These are phyloP conservation scores for Leucania comma DNA, from an alignment of 2,888 invertebrate genomes.

Conservation along the genomic window DNA sequence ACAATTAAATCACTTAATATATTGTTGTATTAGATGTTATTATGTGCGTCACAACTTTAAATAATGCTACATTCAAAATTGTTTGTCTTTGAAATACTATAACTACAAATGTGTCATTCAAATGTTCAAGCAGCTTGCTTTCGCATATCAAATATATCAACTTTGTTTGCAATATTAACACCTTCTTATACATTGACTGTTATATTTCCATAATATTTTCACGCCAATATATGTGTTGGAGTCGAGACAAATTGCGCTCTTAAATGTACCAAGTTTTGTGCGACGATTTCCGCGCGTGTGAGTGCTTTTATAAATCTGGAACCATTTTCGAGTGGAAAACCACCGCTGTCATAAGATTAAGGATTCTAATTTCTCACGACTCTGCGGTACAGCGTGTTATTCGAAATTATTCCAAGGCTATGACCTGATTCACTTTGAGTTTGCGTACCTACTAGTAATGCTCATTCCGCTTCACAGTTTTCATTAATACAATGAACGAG, in stretches of 20 bases:
- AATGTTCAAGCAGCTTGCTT: conserved; percentile 29
- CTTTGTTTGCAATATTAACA: conserved; percentile 52
- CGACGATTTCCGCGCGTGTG: conserved; percentile 40
- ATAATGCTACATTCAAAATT: conserved; percentile 42
- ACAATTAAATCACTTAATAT: conserved; percentile 69
- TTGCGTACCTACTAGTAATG: conserved; percentile 36
- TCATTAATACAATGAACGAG: conserved; percentile 32
- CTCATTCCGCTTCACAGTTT: conserved; percentile 36
- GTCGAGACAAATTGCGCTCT: conserved; percentile 55
- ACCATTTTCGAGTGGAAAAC: conserved; percentile 59
- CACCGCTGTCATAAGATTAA: conserved; percentile 53
- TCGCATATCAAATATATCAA: conserved; percentile 45
- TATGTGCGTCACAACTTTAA: conserved; percentile 47
- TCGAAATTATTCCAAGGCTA: conserved; percentile 67
- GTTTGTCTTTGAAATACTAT: conserved; percentile 24
- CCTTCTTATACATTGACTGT: conserved; percentile 60
- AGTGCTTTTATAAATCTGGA: conserved; percentile 57
- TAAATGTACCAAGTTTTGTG: conserved; percentile 56
- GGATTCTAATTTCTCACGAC: conserved; percentile 59
- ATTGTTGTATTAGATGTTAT: conserved; percentile 58
- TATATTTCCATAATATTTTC: conserved; percentile 59
- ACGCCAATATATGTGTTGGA: conserved; percentile 55
- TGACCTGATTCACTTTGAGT: conserved; percentile 62
- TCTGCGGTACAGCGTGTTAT: conserved; percentile 45
- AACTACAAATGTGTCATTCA: conserved; percentile 52